Percentiles rank a stretch among this genome's conserved stretches.
Evolutionary conservation across 2,888 invertebrate genomes (phyloP).

Genomic region (Nipponacmea schrenckii): DNA sequence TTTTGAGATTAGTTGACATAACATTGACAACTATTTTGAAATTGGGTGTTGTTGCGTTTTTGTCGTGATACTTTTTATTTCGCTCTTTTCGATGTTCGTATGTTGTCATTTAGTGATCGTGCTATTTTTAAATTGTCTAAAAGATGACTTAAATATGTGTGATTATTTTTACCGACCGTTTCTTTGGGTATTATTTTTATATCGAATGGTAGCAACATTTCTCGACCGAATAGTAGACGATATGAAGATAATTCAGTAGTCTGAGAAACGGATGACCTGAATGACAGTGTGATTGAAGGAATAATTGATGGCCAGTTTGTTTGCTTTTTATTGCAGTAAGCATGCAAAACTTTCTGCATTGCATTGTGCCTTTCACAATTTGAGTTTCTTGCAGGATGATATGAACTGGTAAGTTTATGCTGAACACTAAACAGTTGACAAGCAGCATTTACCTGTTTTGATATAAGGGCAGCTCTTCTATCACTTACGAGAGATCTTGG

Average conservation of each 20-base stretch:
- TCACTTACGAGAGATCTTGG: conserved; percentile 29
- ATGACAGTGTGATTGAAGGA: conserved; percentile 37
- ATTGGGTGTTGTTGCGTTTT: background rate
- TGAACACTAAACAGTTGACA: conserved; percentile 37
- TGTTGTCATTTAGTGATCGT: conserved; percentile 22
- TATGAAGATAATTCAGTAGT: conserved; percentile 32
- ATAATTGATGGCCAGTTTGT: conserved; percentile 30
- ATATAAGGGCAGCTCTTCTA: conserved; percentile 34
- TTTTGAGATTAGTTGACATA: background rate
- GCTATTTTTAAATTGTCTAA: conserved; percentile 21
- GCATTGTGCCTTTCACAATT: conserved; percentile 35
- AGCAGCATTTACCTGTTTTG: conserved; percentile 31
- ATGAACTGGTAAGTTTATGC: conserved; percentile 27
- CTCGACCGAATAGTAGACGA: conserved; percentile 32
- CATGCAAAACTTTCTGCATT: conserved; percentile 29
- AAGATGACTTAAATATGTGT: conserved; percentile 25
- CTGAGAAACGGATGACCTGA: conserved; percentile 31
- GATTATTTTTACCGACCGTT: conserved; percentile 27
- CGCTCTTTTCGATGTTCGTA: background rate
- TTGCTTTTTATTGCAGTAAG: conserved; percentile 30
- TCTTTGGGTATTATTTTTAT: conserved; percentile 26
- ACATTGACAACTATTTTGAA: background rate
- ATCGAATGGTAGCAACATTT: conserved; percentile 33
- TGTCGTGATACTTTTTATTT: background rate
- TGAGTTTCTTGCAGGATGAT: conserved; percentile 35